These are phyloP conservation scores for Xanthia icteritia DNA, from an alignment of 2,888 invertebrate genomes.

Conservation along the genomic window DNA sequence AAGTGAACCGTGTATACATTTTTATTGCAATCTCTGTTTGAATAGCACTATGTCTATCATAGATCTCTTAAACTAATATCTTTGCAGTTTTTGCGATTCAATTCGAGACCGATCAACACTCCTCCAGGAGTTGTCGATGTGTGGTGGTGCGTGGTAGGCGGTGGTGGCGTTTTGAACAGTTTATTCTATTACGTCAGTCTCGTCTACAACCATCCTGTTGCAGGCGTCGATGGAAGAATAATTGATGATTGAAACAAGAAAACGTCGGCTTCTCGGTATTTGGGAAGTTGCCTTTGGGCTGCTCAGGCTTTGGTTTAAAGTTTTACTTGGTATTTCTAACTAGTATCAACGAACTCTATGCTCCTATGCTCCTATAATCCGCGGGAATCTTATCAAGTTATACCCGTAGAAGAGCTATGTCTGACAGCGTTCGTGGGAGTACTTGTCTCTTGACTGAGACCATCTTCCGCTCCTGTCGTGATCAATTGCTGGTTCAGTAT, in stretches of 20 bases:
- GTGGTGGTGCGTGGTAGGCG: neutral
- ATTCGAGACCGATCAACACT: neutral
- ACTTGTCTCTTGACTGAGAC: neutral
- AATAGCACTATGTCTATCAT: no score
- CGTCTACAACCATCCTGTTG: neutral
- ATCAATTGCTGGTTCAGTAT: neutral
- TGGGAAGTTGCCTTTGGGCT: neutral
- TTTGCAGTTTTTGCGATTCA: neutral
- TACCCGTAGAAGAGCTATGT: no score
- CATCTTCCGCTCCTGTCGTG: neutral
- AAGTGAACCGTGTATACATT: neutral
- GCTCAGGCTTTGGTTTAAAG: neutral
- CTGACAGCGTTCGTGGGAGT: neutral
- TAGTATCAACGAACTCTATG: neutral
- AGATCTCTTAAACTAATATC: conserved; percentile 10
- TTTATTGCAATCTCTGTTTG: neutral
- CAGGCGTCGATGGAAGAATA: neutral
- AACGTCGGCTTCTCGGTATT: neutral
- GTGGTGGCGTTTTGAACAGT: neutral
- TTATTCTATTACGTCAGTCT: neutral
- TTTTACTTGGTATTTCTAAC: neutral
- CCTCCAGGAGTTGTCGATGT: no score
- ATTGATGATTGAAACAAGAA: neutral
- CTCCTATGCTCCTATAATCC: neutral
- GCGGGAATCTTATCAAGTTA: neutral